Conservation (phyloP, 2,113 vertebrate species). For the Varanus salvator region DNA sequence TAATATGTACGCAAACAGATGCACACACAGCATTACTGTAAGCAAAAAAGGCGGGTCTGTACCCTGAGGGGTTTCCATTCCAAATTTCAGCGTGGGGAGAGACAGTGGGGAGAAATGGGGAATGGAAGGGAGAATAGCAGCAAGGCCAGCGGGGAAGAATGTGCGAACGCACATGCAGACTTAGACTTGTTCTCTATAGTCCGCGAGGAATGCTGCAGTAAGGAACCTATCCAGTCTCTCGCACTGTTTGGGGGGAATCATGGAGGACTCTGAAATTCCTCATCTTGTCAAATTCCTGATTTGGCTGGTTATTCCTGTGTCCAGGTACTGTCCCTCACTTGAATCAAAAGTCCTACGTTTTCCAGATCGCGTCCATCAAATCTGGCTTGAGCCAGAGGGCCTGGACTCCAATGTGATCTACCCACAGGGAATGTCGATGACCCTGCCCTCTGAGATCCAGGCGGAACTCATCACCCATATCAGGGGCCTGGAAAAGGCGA, state of each 20-base stretch:
- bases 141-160: not conserved
- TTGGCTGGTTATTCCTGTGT: conserved; percentile 23
- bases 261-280: not conserved
- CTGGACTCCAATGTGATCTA: conserved; percentile 89
- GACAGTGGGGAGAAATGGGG: not conserved
- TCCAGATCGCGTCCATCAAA: conserved; percentile 88
- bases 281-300: not conserved
- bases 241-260: not conserved
- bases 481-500: conserved; percentile 83
- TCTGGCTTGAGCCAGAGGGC: conserved; percentile 97
- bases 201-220: not conserved
- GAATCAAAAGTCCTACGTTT: conserved; percentile 94
- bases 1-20: not conserved
- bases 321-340: conserved; percentile 96
- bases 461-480: conserved; percentile 88
- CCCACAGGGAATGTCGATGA: conserved; percentile 94
- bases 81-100: not conserved
- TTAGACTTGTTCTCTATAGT: not conserved
- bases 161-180: not conserved
- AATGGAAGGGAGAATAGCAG: not conserved
- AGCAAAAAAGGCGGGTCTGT: not conserved
- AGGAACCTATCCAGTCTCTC: not conserved
- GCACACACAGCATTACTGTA: not conserved
- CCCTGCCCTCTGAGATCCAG: conserved; percentile 88
- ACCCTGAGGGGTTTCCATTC: not conserved